A percentile compares a stretch with the other conserved stretches of the same genome.
Conservation (phyloP, 2,797 vertebrate species). For the Crotalus adamanteus region DNA sequence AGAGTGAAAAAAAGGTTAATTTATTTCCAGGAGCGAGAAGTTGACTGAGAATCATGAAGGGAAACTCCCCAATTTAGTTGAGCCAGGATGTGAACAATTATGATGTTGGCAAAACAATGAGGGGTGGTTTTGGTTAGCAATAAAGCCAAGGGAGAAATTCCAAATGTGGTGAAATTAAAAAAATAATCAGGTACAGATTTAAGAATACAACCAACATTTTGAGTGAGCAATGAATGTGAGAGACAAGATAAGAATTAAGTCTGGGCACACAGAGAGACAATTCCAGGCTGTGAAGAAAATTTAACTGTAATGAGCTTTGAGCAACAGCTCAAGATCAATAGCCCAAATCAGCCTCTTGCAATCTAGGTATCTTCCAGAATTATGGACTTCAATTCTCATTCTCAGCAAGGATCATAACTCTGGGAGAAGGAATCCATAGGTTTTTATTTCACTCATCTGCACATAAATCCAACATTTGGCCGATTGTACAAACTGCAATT, state of each 20-base stretch:
- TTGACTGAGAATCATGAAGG: not conserved
- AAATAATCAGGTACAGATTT: not conserved
- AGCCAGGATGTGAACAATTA: not conserved
- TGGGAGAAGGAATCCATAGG: not conserved
- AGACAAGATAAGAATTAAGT: not conserved
- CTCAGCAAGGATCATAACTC: not conserved
- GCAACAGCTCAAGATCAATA: not conserved
- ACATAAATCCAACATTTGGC: not conserved
- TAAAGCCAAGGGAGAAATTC: not conserved
- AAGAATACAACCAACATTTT: not conserved
- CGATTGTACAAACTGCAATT: not conserved
- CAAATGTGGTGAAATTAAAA: not conserved
- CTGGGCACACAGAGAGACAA: not conserved
- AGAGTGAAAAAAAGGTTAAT: not conserved
- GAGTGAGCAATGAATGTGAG: not conserved
- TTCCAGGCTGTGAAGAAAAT: not conserved
- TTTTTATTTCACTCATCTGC: not conserved
- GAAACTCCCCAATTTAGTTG: not conserved
- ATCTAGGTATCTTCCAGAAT: not conserved
- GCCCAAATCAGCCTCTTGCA: not conserved
- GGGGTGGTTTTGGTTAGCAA: not conserved
- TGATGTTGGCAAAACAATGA: not conserved
- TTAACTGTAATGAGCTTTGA: not conserved
- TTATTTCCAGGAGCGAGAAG: not conserved
- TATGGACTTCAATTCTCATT: not conserved